Evolutionary conservation across 2,888 invertebrate genomes (phyloP), one percentile per base, ranked within the genome.

Genomic region (Machimus atricapillus): DNA sequence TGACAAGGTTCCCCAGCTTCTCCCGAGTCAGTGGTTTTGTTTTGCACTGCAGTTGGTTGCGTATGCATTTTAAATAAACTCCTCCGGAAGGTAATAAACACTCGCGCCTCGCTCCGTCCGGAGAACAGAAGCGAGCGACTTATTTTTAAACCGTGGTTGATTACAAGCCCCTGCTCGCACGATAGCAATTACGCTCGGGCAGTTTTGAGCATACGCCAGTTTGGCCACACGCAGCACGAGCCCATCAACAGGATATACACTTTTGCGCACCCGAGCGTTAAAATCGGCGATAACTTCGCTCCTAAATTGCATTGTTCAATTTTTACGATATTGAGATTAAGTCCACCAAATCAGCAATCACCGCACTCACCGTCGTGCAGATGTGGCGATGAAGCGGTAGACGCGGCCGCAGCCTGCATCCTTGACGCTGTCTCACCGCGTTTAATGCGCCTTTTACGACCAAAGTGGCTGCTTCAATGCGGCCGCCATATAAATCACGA

Each of bases 101-200:
- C 78, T 23, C 23, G 78, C 43, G 23, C 43, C 23, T 34, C 78
- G 43, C 43, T n/a, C 23, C 43, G 19, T 40, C 12, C 23, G 19
- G 0, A 19, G 78, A 23, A 78, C 78, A 78, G 78, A n/a, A 37
- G 34, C 23, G 43, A 78, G 43, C 78, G 43, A 78, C 78, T 78
- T 78, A 78, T 78, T 78, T 78, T 78, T 78, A 78, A 78, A 78
- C 78, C 78, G 78, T 78, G 43, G 78, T 78, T 78, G 78, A 78
- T 78, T 78, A 34, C 23, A 78, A 78, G 78, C 9, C 40, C 2
- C 9, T 14, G 43, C 43, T 46, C 40, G 78, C 23, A 78, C 78
- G 43, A 40, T 78, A 40, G 43, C 43, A 40, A 78, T 40, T 78
- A 78, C 12, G 43, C 23, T 14, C 23, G 2, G 14, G 37, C 37